Base-by-base conservation (phyloP, 2,113 vertebrate genomes). In the Cathartes aura region DNA sequence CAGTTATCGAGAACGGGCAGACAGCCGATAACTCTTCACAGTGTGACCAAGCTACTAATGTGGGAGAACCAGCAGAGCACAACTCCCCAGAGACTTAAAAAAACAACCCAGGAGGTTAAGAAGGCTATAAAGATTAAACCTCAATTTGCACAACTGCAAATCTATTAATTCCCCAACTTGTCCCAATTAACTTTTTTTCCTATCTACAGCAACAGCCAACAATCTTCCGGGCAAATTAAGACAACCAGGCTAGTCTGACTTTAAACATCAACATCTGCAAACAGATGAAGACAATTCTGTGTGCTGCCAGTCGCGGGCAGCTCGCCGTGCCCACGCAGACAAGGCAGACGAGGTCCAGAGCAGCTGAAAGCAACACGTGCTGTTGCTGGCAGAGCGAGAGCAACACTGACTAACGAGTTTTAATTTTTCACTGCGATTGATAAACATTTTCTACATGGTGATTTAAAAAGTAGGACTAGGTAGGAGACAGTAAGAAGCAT, bases 271-370 rank as follows among this genome's bases (percentile, higher is more conserved):
- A 22, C 48, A 50, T 4, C 56, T 15, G 64, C 26, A 21, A 11
- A 16, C 21, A 7, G 32, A n/a, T 1, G 15, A 5, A 24, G 43
- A 3, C 30, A 18, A 26, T 5, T 18, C 38, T 3, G 9, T 0
- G 6, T 12, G 21, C 40, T 3, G 23, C 40, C 40, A 6, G 27
- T 1, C 71, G 19, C 20, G 4, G 63, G 30, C 29, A 19, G 16
- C 12, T 17, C 10, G 4, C 23, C 5, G 3, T 12, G 40, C n/a
- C 81, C 30, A 4, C 0, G 32, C 38, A 8, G n/a, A 4, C 29
- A 20, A 7, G 30, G 47, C 45, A 30, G 38, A 11, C 7, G 13
- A 14, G 43, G 63, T 11, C 26, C 38, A 2, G 45, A 23, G 42
- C 53, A 4, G 55, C 45, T 3, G 32, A 20, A 5, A 36, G 38